Base-by-base conservation (phyloP, 2,113 vertebrate genomes). In the Trinectes maculatus region DNA sequence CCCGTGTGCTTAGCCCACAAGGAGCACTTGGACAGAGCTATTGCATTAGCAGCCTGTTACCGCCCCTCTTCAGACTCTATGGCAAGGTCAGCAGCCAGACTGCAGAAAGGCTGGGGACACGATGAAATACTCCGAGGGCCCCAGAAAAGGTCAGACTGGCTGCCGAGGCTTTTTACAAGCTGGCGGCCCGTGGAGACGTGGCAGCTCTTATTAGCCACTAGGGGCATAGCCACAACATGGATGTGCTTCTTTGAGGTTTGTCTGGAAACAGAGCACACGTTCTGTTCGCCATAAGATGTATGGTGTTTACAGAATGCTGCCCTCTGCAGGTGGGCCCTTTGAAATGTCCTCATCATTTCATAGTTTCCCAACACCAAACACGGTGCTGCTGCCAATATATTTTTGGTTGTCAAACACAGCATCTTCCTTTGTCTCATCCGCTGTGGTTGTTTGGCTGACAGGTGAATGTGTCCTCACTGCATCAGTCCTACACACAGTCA, bases 41-140 rank as follows among this genome's bases (percentile, higher is more conserved):
- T 61, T 84, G 85, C 86, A 86, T 89, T 86, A 86, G 66, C 69
- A 24, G 61, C 54, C 79, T 48, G 78, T 71, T 82, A 51, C 42
- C 13, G 25, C 19, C 56, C 47, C 60, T 73, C 74, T 51, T 60
- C 43, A 19, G 51, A 21, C 49, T 59, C 49, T 37, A 31, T 56
- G 6, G 37, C 3, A 48, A 81, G 79, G 69, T 87, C 77, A 66
- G 69, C 25, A 39, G 36, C 29, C 16, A 46, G 22, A 49, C 60
- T 46, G 29, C 6, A 8, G 19, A 64, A 63, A 71, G 72, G 33
- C 19, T 36, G 18, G 48, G 56, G 59, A 81, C 18, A 0, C 56
- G 53, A 57, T 48, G 22, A 65, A 74, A 62, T 24, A 37, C 84
- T 39, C 63, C 0, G 16, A 64, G 53, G 77, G 73, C 1, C 44